Evolutionary conservation across 2,797 vertebrate species (phyloP).

Genomic region (Garrulus glandarius): DNA sequence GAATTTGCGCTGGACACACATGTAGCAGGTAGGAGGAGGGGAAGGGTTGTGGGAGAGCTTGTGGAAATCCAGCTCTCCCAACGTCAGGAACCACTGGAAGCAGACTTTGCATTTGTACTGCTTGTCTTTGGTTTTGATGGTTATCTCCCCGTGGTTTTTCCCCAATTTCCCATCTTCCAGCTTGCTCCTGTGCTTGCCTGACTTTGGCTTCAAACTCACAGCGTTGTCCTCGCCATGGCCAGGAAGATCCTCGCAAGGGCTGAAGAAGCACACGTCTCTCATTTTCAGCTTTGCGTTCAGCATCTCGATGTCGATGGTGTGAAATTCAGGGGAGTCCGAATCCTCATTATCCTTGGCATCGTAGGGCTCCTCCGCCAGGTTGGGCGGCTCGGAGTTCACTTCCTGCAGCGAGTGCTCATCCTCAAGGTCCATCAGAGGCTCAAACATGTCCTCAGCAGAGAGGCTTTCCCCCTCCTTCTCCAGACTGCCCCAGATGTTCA

Average conservation of each 20-base stretch:
- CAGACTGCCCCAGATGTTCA: constrained; percentile 74
- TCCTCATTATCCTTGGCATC: constrained; percentile 24
- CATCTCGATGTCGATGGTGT: constrained; percentile 81
- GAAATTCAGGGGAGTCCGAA: constrained; percentile 58
- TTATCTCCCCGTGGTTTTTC: constrained; percentile 76
- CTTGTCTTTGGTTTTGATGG: constrained; percentile 85
- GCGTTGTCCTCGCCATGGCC: constrained; percentile 1
- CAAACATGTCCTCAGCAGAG: constrained; percentile 58
- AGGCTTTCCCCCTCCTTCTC: constrained; percentile 52
- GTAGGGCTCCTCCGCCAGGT: constrained; percentile 53
- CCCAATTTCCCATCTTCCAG: constrained; percentile 67
- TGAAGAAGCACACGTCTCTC: constrained; percentile 82
- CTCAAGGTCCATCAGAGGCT: constrained; percentile 67
- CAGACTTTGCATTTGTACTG: constrained; percentile 97
- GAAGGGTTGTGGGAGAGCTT: constrained; percentile 94
- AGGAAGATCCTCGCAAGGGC: constrained; percentile 75
- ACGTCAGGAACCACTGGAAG: constrained; percentile 92
- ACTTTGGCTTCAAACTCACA: background rate
- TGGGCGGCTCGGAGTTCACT: constrained; percentile 32
- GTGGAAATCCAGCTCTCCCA: constrained; percentile 94
- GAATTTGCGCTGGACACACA: constrained; percentile 98
- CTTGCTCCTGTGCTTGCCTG: constrained; percentile 66
- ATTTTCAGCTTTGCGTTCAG: constrained; percentile 83
- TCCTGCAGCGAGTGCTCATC: constrained; percentile 53
- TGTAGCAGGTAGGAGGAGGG: constrained; percentile 96